Conservation (phyloP, 2,113 vertebrate species). For the Neotoma lepida region DNA sequence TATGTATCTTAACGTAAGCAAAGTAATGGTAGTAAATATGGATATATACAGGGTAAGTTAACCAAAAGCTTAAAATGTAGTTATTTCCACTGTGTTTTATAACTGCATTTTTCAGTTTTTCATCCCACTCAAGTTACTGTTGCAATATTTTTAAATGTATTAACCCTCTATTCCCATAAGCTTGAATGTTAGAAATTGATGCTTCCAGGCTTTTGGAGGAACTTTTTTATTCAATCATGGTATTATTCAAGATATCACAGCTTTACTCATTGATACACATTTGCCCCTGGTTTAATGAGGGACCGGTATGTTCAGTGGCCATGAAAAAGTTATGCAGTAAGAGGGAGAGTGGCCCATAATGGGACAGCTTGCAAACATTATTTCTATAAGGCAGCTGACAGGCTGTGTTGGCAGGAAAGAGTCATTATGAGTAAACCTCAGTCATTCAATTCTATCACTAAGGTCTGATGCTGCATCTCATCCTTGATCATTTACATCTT, state of each 20-base stretch:
- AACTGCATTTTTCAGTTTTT: not conserved
- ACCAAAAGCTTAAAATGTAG: constrained; percentile 13
- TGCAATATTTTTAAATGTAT: not conserved
- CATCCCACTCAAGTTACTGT: not conserved
- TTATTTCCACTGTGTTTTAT: not conserved
- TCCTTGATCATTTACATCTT: not conserved
- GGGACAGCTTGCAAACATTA: not conserved
- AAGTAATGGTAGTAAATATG: not conserved
- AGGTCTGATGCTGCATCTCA: not conserved
- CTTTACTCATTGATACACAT: not conserved
- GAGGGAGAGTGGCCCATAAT: not conserved
- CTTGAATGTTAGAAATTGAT: constrained; percentile 50
- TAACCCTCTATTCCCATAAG: not conserved
- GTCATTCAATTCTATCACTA: too few species aligned
- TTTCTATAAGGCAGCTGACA: not conserved
- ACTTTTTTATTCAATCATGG: not conserved
- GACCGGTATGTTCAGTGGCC: not conserved
- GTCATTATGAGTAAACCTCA: not conserved
- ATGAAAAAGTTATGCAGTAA: not conserved
- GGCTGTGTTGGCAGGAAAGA: not conserved
- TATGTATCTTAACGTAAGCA: not conserved
- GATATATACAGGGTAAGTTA: not conserved
- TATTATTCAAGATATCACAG: not conserved
- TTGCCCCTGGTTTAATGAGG: not conserved
- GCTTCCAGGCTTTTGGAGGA: not conserved